Evolutionary conservation across 2,113 vertebrate species (phyloP).

Genomic region (Oryzias melastigma): DNA sequence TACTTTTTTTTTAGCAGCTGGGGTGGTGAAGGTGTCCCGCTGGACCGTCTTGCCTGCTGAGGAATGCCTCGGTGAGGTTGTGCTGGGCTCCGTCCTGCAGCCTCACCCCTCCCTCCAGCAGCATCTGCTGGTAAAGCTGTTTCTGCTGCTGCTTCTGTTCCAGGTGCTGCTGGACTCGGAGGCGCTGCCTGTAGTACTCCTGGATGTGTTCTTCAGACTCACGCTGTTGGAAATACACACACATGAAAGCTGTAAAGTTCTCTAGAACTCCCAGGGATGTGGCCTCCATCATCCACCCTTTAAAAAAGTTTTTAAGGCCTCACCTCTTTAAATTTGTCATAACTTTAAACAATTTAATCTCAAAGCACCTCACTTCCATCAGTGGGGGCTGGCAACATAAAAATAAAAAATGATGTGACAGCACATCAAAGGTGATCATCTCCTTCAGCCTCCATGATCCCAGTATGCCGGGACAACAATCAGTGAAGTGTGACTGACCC

Average conservation of each 20-base stretch:
- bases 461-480: conserved; percentile 17
- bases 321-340: conserved; percentile 28
- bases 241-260: background rate
- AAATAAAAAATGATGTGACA: conserved; percentile 61
- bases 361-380: conserved; percentile 32
- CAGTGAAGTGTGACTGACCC: conserved; percentile 4
- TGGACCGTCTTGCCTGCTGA: conserved; percentile 82
- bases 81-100: conserved; percentile 86
- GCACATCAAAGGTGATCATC: conserved; percentile 59
- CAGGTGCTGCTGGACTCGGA: conserved; percentile 97
- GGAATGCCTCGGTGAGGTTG: conserved; percentile 95
- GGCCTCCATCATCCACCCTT: conserved; percentile 50
- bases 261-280: conserved; percentile 47
- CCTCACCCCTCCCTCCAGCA: conserved; percentile 94
- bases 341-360: conserved; percentile 42
- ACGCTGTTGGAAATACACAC: conserved; percentile 17
- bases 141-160: conserved; percentile 96
- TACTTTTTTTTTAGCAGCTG: background rate
- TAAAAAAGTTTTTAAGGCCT: conserved; percentile 66
- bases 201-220: conserved; percentile 90
- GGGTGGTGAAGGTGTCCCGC: background rate
- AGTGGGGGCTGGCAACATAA: conserved; percentile 50
- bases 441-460: conserved; percentile 55
- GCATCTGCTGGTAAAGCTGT: conserved; percentile 96
- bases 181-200: conserved; percentile 92